phyloP scores from a whole-genome alignment of 2,113 vertebrate genomes.

The Mionectes macconnelli region DNA sequence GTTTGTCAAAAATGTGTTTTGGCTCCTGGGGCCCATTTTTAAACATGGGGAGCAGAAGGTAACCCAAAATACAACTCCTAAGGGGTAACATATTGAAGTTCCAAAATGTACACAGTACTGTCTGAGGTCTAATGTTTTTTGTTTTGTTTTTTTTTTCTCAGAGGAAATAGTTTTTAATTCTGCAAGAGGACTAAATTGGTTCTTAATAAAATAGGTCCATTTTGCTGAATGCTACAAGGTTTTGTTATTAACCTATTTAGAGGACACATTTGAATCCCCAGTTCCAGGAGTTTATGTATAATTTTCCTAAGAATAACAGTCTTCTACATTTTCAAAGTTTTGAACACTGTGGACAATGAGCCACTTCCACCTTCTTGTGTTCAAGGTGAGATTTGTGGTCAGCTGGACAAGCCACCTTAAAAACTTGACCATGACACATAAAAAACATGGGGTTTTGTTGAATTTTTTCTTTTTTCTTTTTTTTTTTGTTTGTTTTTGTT shows the following conservation, averaged over 20 bases:
- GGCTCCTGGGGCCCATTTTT: neutral
- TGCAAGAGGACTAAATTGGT: fast-evolving
- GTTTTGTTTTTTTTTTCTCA: neutral
- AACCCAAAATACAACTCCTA: neutral
- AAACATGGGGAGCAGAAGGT: neutral
- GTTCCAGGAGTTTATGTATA: neutral
- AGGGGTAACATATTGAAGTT: neutral
- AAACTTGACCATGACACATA: neutral
- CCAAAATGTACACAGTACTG: neutral
- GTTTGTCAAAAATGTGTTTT: neutral
- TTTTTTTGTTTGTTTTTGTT: neutral
- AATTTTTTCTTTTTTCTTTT: too few species aligned
- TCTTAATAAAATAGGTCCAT: fast-evolving
- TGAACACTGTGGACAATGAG: neutral
- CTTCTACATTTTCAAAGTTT: neutral
- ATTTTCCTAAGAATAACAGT: neutral
- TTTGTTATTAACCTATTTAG: neutral
- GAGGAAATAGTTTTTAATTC: neutral
- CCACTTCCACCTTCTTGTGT: neutral
- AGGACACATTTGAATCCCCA: neutral
- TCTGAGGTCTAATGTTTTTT: neutral
- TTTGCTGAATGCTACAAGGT: fast-evolving
- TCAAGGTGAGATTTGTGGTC: neutral
- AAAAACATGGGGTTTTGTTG: neutral
- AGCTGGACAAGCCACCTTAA: neutral